Evolutionary conservation across 2,888 invertebrate genomes (phyloP).

Genomic region (Drosophila falleni): DNA sequence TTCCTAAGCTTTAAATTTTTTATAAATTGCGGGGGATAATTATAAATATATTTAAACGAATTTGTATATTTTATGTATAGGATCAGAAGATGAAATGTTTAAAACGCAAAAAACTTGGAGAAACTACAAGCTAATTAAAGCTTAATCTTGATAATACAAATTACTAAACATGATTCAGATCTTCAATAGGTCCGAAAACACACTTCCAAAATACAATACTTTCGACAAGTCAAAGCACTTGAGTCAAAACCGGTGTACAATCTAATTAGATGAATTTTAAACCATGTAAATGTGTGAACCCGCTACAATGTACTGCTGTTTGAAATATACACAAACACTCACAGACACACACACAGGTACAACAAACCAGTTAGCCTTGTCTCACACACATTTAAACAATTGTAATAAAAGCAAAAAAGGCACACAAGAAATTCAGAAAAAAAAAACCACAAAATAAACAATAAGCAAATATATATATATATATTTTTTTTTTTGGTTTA

Average conservation of each 20-base stretch:
- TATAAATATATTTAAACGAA: no score
- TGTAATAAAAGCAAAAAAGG: constrained; percentile 30
- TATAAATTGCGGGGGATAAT: no score
- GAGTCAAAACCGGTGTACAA: constrained; percentile 19
- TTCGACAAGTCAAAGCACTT: background rate
- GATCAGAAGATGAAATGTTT: background rate
- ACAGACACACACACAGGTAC: constrained; percentile 2
- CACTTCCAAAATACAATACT: background rate
- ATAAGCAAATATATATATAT: constrained; percentile 7
- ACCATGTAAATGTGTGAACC: constrained; percentile 34
- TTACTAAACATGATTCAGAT: constrained; percentile 35
- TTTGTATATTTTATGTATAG: background rate
- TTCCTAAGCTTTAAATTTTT: no score
- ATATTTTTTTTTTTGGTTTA: constrained; percentile 14
- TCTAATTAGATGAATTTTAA: constrained; percentile 38
- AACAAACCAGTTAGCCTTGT: constrained; percentile 59
- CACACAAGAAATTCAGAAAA: constrained; percentile 1
- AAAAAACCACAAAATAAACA: constrained; percentile 23
- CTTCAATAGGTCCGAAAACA: constrained; percentile 6
- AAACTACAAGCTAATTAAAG: constrained; percentile 7
- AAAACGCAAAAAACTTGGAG: background rate
- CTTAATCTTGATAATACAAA: background rate
- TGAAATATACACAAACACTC: constrained; percentile 17
- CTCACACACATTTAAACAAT: constrained; percentile 33
- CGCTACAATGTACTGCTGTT: constrained; percentile 23